Base-by-base conservation (phyloP, 2,888 invertebrate genomes). In the Amiota communis region DNA sequence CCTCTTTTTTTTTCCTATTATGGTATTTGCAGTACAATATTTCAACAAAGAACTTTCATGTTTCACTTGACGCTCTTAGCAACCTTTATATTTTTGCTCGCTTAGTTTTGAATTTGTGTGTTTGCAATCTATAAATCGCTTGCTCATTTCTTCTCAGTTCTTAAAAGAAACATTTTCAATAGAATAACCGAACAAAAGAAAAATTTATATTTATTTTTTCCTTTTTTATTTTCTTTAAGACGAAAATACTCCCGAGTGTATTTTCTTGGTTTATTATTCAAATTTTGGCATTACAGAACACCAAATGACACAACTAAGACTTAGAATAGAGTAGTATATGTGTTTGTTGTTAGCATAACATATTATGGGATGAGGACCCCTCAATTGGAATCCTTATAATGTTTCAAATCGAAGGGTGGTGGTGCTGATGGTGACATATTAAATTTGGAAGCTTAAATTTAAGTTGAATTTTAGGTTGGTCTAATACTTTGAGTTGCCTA, bases 161-260 rank as follows among this genome's bases (percentile, higher is more conserved):
- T 68, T 53, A 68, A 68, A 53, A 20, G 51, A 20, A 68, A 68
- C 51, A 20, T 59, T 68, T 68, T 68, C 53, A 68, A 68, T 48
- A 53, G 67, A 68, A 68, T 51, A 53, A 23, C 1, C 51, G n/a
- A 51, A 68, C 51, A 51, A 68, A 53, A 47, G 53, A 68, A 68
- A 68, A 53, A 36, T 70, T 13, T 36, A 20, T 71, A 36, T 49
- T 75, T 74, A 64, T 78, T 74, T 76, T 75, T 72, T 64, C 70
- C 70, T 72, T 68, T 72, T 72, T 68, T 75, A 20, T 70, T 70
- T 76, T 73, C 78, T 57, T 84, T 78, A 36, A 36, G 36, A 6
- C 36, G 36, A 36, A 36, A 59, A 23, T 12, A 17, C 17, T 23
- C 59, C 23, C 17, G 23, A 59, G 59, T 59, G 59, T 59, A 59